A percentile compares a stretch with the other conserved stretches of the same genome.
Evolutionary conservation across 2,888 invertebrate genomes (phyloP).

Genomic region (Lycia hirtaria): DNA sequence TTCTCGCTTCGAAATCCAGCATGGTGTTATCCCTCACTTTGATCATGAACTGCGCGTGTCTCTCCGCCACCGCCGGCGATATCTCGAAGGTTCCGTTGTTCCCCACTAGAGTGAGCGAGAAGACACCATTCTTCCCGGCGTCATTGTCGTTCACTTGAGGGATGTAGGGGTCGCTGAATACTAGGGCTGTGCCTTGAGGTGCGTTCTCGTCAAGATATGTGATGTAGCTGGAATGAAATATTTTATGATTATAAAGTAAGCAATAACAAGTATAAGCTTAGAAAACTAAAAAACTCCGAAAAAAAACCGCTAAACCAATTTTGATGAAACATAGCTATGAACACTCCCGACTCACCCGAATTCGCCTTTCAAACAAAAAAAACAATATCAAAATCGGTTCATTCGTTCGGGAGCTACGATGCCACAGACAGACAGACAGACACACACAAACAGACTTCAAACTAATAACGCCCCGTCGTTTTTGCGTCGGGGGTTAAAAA

Average conservation of each 20-base stretch:
- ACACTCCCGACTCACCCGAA: too few relatives aligned
- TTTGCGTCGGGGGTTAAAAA: too few relatives aligned
- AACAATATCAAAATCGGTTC: too few relatives aligned
- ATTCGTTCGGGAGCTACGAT: too few relatives aligned
- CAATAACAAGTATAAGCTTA: too few relatives aligned
- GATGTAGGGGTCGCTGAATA: conserved; percentile 89
- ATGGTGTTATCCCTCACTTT: conserved; percentile 92
- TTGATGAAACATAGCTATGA: too few relatives aligned
- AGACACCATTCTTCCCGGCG: conserved; percentile 93
- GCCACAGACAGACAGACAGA: too few relatives aligned
- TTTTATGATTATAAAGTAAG: conserved; percentile 10
- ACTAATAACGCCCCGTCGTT: too few relatives aligned
- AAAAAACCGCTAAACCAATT: too few relatives aligned
- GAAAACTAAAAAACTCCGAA: too few relatives aligned
- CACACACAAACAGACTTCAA: too few relatives aligned
- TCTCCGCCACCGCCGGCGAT: conserved; percentile 92
- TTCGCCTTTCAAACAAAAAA: too few relatives aligned
- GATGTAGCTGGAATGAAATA: conserved; percentile 86
- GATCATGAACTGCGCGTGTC: conserved; percentile 91
- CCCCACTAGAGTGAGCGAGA: conserved; percentile 90
- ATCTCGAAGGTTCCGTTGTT: conserved; percentile 96
- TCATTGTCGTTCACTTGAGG: conserved; percentile 91
- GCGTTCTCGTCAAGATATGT: conserved; percentile 92
- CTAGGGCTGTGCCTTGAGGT: conserved; percentile 91
- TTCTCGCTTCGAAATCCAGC: conserved; percentile 93